Conservation (phyloP, 2,113 vertebrate species). For the Tetrax tetrax region DNA sequence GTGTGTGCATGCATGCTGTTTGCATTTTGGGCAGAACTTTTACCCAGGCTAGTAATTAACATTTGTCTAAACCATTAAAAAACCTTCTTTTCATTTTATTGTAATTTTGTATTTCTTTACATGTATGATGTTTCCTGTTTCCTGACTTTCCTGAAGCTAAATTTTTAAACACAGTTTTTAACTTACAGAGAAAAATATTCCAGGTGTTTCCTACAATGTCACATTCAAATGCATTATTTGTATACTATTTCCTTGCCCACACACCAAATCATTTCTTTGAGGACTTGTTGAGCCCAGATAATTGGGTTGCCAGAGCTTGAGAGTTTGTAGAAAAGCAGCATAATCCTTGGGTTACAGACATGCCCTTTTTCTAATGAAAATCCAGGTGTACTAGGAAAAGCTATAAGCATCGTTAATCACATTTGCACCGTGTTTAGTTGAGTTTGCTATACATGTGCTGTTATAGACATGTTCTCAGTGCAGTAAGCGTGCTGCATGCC, state of each 20-base stretch:
- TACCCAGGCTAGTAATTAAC: neutral
- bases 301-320: neutral
- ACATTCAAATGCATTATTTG: neutral
- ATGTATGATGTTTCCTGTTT: neutral
- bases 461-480: neutral
- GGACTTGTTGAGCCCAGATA: neutral
- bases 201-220: neutral
- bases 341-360: neutral
- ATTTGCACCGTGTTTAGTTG: neutral
- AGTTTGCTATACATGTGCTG: neutral
- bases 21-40: neutral
- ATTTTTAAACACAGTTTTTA: neutral
- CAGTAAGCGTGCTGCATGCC: accelerated
- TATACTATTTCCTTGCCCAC: neutral
- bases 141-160: neutral
- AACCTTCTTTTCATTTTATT: neutral
- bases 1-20: neutral
- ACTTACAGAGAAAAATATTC: neutral
- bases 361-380: neutral
- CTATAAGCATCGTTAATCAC: neutral
- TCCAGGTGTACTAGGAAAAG: neutral
- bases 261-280: neutral
- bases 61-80: neutral
- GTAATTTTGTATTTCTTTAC: neutral
- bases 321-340: neutral